A percentile compares a stretch with the other conserved stretches of the same genome.
Evolutionary conservation across 2,888 invertebrate genomes (phyloP).

Genomic region (Dicycla oo): DNA sequence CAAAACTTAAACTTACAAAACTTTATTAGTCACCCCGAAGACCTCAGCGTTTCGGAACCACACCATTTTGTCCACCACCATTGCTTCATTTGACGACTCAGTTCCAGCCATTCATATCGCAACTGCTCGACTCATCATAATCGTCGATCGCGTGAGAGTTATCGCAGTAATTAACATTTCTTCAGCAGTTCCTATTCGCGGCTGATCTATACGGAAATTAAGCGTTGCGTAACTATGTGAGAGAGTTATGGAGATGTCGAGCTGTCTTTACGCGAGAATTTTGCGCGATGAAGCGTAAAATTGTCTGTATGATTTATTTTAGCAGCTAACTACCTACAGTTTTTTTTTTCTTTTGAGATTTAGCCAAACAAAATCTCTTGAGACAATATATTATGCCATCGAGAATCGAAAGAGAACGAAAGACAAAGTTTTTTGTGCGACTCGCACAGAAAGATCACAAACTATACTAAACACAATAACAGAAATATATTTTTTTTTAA

Average conservation of each 20-base stretch:
- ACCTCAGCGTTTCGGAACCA: not conserved
- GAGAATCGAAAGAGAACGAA: not conserved
- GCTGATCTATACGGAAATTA: slow-evolving; percentile 56
- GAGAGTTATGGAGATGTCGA: slow-evolving; percentile 20
- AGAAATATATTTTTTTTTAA: not conserved
- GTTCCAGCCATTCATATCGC: slow-evolving; percentile 20
- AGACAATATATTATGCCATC: not conserved
- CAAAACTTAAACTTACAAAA: not conserved
- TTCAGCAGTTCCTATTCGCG: slow-evolving; percentile 47
- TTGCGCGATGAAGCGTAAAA: slow-evolving; percentile 1
- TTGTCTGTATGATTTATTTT: not conserved
- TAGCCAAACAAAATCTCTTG: not conserved
- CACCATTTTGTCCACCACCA: slow-evolving; percentile 1
- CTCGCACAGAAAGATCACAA: not conserved
- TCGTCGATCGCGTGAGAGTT: slow-evolving; percentile 51
- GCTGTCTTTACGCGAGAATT: slow-evolving; percentile 2
- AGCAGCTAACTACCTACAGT: not conserved
- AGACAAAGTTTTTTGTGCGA: not conserved
- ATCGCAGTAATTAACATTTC: slow-evolving; percentile 55
- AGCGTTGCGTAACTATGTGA: slow-evolving; percentile 39
- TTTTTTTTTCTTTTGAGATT: not conserved
- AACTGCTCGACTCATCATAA: slow-evolving; percentile 32
- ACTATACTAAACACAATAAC: not conserved
- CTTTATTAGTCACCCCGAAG: not conserved
- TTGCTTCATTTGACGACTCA: slow-evolving; percentile 1